Conservation (phyloP, 2,888 invertebrate genomes). For the Heliothis peltigera region DNA sequence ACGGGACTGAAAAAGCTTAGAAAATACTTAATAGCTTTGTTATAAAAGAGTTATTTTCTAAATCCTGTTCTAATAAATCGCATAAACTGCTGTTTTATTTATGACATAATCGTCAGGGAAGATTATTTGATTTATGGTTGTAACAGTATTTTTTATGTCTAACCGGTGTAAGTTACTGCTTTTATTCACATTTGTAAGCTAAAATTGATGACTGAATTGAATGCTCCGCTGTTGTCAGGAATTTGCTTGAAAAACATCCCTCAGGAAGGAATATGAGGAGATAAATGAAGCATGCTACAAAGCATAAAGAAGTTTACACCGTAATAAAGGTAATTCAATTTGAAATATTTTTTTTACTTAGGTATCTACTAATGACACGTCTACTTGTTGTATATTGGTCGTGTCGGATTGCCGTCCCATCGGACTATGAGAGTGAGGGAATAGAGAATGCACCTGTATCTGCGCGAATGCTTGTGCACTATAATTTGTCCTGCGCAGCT, state of each 20-base stretch:
- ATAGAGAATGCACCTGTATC: too few relatives aligned
- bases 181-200: constrained; percentile 28
- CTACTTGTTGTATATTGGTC: too few relatives aligned
- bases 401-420: too few relatives aligned
- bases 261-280: constrained; percentile 3
- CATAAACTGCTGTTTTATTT: constrained; percentile 8
- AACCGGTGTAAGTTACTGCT: constrained; percentile 17
- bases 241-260: constrained; percentile 8
- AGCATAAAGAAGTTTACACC: not conserved
- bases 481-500: too few relatives aligned
- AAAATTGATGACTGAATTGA: constrained; percentile 33
- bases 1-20: constrained; percentile 1
- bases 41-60: constrained; percentile 11
- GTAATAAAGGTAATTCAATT: constrained; percentile 9
- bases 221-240: not conserved
- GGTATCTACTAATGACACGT: too few relatives aligned
- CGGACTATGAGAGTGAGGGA: too few relatives aligned
- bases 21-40: not conserved
- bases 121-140: constrained; percentile 6
- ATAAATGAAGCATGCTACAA: constrained; percentile 16
- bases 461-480: too few relatives aligned
- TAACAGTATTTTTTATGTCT: constrained; percentile 4
- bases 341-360: too few relatives aligned
- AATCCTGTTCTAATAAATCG: constrained; percentile 9
- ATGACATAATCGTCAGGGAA: constrained; percentile 1